These are phyloP conservation scores for Caenorhabditis sp. DNA, from an alignment of 2,888 invertebrate genomes.

Conservation along the genomic window DNA sequence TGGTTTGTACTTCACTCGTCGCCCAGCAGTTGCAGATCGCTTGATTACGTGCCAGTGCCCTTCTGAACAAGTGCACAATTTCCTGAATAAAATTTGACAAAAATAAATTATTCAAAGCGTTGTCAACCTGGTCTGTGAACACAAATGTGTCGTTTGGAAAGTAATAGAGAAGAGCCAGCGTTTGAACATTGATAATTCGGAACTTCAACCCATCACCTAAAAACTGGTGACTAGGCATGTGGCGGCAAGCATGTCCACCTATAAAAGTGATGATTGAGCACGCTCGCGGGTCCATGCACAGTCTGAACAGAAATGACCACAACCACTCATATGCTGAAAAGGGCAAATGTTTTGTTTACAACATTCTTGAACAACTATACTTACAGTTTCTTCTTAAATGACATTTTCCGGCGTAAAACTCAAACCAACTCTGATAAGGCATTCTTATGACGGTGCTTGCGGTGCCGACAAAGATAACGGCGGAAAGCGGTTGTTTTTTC, in stretches of 20 bases:
- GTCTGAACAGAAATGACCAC: constrained; percentile 50
- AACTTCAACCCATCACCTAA: constrained; percentile 46
- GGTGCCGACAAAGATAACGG: constrained; percentile 13
- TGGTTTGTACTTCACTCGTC: constrained; percentile 24
- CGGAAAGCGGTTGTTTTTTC: constrained; percentile 17
- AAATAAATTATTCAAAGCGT: neutral
- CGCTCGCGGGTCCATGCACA: constrained; percentile 49
- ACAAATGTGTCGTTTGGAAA: constrained; percentile 43
- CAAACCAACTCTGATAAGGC: constrained; percentile 28
- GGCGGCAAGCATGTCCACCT: constrained; percentile 5
- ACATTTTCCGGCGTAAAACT: constrained; percentile 34
- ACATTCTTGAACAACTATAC: neutral
- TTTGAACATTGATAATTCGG: constrained; percentile 35
- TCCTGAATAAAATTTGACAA: constrained; percentile 15
- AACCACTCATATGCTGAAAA: constrained; percentile 55
- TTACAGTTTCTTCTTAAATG: constrained; percentile 48
- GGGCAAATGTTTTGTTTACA: constrained; percentile 8
- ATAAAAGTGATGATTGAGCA: constrained; percentile 50
- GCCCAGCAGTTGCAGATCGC: constrained; percentile 56
- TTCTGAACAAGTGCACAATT: constrained; percentile 33
- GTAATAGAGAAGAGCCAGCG: constrained; percentile 43
- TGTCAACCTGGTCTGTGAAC: constrained; percentile 43
- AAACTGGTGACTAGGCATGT: neutral
- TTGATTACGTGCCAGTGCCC: constrained; percentile 37
- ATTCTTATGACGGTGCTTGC: constrained; percentile 21